These are phyloP conservation scores for Gymnarchus niloticus DNA, from an alignment of 2,113 vertebrate genomes.

Conservation along the genomic window DNA sequence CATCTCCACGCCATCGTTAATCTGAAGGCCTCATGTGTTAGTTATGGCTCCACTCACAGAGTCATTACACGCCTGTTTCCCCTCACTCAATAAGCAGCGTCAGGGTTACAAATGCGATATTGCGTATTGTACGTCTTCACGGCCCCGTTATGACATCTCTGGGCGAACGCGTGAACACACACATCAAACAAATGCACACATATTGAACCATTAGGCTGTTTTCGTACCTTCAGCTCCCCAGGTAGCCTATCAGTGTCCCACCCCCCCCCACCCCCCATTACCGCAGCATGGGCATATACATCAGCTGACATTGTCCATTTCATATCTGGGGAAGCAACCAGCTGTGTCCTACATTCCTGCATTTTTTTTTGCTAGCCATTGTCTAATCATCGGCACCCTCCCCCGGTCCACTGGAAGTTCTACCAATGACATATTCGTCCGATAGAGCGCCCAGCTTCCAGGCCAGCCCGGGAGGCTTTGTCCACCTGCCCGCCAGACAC, in stretches of 20 bases:
- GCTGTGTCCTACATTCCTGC: constrained; percentile 1
- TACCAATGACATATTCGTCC: no score
- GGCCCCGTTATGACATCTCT: not conserved
- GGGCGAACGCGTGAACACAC: not conserved
- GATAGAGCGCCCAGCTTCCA: no score
- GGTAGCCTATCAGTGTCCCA: not conserved
- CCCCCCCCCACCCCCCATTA: not conserved
- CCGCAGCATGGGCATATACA: not conserved
- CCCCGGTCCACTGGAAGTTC: not conserved
- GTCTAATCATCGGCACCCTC: not conserved
- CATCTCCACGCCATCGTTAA: not conserved
- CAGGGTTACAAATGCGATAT: not conserved
- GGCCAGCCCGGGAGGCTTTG: no score
- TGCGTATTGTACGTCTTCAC: not conserved
- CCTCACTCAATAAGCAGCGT: not conserved
- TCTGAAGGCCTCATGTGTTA: not conserved
- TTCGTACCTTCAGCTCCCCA: not conserved
- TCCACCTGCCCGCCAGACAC: no score
- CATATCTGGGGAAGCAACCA: constrained; percentile 7
- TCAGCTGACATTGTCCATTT: not conserved
- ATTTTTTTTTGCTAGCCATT: not conserved
- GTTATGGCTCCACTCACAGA: not conserved
- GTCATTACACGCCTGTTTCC: not conserved
- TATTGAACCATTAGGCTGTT: constrained; percentile 1
- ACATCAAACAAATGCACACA: not conserved